Evolutionary conservation across 2,797 vertebrate genomes (phyloP).

Genomic region (Phylloscopus collybita): DNA sequence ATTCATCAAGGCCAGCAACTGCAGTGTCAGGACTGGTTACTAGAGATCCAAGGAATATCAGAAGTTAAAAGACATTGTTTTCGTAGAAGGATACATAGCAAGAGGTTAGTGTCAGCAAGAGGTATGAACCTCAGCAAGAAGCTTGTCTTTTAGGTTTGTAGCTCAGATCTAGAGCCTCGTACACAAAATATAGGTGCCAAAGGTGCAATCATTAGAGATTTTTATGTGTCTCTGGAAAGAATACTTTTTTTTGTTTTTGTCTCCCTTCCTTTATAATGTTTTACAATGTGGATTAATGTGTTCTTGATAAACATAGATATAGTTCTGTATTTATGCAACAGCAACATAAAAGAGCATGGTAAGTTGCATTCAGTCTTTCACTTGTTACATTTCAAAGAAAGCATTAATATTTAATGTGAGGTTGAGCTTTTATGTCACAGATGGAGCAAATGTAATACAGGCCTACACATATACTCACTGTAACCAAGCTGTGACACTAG

Average conservation of each 20-base stretch:
- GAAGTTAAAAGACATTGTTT: neutral
- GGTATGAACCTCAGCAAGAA: neutral
- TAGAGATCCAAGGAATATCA: neutral
- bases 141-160: neutral
- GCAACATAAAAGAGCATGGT: neutral
- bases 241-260: neutral
- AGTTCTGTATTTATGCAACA: neutral
- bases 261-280: neutral
- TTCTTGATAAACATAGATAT: neutral
- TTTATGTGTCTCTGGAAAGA: neutral
- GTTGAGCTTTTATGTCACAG: neutral
- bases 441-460: neutral
- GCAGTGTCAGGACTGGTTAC: neutral
- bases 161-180: neutral
- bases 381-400: neutral
- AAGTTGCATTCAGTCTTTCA: neutral
- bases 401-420: neutral
- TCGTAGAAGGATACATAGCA: neutral
- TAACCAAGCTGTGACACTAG: conserved; percentile 89
- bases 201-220: neutral
- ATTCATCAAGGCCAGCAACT: neutral
- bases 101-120: neutral
- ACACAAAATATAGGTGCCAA: neutral
- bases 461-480: conserved; percentile 75
- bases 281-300: neutral